Conservation (phyloP, 2,797 vertebrate genomes). For the Peromyscus aztecus region DNA sequence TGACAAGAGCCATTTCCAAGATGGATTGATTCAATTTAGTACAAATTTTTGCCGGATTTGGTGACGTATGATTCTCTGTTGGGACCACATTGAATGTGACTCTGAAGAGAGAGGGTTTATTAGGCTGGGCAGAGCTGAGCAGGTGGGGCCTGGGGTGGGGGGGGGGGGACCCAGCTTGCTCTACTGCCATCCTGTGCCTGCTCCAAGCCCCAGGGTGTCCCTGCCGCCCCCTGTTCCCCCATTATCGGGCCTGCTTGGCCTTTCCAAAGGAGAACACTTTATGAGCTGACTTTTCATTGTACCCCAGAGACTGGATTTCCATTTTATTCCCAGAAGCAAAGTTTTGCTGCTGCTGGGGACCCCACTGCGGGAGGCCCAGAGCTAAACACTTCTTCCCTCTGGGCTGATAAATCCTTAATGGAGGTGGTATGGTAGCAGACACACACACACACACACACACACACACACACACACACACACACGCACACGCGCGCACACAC, state of each 20-base stretch:
- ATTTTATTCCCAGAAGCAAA: constrained; percentile 78
- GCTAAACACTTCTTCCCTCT: constrained; percentile 63
- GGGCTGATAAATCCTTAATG: constrained; percentile 73
- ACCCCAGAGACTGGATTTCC: constrained; percentile 66
- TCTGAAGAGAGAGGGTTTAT: constrained; percentile 84
- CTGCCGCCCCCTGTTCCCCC: neutral
- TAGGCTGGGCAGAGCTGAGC: constrained; percentile 75
- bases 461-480: neutral
- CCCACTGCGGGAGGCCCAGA: constrained; percentile 36
- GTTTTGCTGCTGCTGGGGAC: constrained; percentile 51
- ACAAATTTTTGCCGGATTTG: constrained; percentile 89
- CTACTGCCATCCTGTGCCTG: neutral
- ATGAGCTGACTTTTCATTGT: neutral
- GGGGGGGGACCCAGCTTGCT: neutral
- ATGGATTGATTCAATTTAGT: constrained; percentile 95
- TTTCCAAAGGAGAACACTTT: neutral
- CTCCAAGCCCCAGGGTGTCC: neutral
- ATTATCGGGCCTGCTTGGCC: neutral
- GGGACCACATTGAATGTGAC: constrained; percentile 82
- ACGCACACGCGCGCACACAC: too few relatives aligned
- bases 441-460: neutral
- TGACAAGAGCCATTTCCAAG: constrained; percentile 94
- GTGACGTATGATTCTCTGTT: constrained; percentile 89
- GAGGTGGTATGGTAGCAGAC: neutral
- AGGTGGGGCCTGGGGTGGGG: constrained; percentile 23